A percentile compares a stretch with the other conserved stretches of the same genome.
These are phyloP conservation scores for Allolobophora icterica DNA, from an alignment of 2,888 invertebrate genomes.

Conservation along the genomic window DNA sequence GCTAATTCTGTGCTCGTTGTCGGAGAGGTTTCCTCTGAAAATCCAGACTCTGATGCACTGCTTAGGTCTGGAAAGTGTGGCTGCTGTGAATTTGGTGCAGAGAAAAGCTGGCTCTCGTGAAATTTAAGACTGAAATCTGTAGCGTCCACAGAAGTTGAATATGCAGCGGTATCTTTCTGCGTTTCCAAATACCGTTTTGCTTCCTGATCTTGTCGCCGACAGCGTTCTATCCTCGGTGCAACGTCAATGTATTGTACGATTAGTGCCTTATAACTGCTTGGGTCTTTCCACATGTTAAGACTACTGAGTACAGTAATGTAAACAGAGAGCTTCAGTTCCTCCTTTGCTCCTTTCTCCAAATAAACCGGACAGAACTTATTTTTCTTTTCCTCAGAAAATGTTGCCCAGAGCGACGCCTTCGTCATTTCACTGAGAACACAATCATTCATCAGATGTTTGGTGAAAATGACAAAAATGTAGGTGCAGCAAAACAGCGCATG, in stretches of 20 bases:
- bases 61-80: no score
- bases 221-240: neutral
- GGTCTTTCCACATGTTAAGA: conserved; percentile 2
- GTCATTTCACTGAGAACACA: neutral
- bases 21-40: no score
- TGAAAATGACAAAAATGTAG: conserved; percentile 6
- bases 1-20: no score
- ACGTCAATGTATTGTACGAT: neutral
- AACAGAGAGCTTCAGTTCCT: neutral
- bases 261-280: neutral
- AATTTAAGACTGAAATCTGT: neutral
- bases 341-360: neutral
- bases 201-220: neutral
- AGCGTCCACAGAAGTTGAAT: neutral
- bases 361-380: neutral
- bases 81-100: no score
- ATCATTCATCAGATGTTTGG: neutral
- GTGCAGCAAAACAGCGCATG: neutral
- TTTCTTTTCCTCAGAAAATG: neutral
- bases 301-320: neutral
- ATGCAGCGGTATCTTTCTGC: no score
- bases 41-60: no score
- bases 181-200: neutral
- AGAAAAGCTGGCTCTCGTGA: no score
- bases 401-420: neutral